Base-by-base conservation (phyloP, 2,888 invertebrate genomes). In the Drosophila anomelani region DNA sequence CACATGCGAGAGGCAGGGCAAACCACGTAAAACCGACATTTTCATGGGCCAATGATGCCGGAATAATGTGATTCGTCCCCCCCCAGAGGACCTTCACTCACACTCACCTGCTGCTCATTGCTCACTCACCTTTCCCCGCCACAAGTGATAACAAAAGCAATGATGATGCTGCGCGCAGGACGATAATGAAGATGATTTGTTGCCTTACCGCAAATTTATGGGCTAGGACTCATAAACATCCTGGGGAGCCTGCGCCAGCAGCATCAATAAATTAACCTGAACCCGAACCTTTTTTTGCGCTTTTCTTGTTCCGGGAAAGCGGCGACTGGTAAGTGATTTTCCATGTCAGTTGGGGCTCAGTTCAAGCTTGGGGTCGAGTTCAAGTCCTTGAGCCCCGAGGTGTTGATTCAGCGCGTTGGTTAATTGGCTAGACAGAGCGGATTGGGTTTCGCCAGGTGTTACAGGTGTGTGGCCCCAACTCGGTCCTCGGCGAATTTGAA, bases 1-100 rank as follows among this genome's bases (percentile, higher is more conserved):
- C 76, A 70, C 77, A 76, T 64, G 66, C 53, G 29, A 59, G 60
- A 44, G 47, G 54, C 41, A 53, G 36, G 15, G 13, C 2, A n/a
- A 32, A 20, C 29, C 13, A 55, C 49, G 57, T 17, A 67, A 58
- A 76, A 67, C 66, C 62, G 67, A 53, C 78, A 44, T 82, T 85
- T 87, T 85, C 78, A 88, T 81, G 81, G 78, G 67, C 77, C 81
- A 88, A 80, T 81, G 76, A 78, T 77, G 78, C 78, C 70, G 64
- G 77, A 62, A 80, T 86, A 81, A 84, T 84, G 56, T 44, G 83
- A 67, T 57, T 32, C 55, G 17, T 26, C 9, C 23, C 20, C 20
- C 29, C 43, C 29, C 6, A 1, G 5, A n/a, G 46, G 49, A 29
- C 15, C 38, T 29, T 46, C n/a, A 29, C 47, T 12, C 20, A 5